These are phyloP conservation scores for Phymastichus coffea DNA, from an alignment of 1,140 invertebrate genomes.

Conservation along the genomic window DNA sequence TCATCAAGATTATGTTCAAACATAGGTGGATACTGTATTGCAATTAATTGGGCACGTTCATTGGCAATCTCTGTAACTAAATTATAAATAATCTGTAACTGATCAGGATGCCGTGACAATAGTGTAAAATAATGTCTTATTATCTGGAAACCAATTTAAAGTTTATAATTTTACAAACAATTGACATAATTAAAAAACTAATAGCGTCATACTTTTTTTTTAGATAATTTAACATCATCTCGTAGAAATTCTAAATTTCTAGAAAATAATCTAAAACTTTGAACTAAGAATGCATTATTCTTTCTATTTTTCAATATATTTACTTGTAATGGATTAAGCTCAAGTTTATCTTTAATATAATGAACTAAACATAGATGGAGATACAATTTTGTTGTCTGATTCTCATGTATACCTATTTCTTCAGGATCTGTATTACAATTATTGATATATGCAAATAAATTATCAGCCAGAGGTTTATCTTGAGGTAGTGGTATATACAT, in stretches of 20 bases:
- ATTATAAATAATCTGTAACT: constrained; percentile 53
- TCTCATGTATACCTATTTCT: constrained; percentile 41
- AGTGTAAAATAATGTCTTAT: constrained; percentile 17
- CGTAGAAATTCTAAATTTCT: constrained; percentile 54
- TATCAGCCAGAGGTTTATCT: constrained; percentile 48
- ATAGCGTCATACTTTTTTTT: constrained; percentile 45
- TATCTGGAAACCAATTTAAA: constrained; percentile 26
- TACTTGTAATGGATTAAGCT: constrained; percentile 45
- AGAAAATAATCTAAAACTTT: constrained; percentile 52
- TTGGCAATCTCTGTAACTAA: constrained; percentile 43
- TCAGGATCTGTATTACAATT: constrained; percentile 42
- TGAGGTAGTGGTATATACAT: constrained; percentile 1
- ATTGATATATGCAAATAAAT: constrained; percentile 46
- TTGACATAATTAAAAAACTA: constrained; percentile 7
- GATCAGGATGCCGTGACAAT: constrained; percentile 48
- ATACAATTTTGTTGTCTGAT: constrained; percentile 39
- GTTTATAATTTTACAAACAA: constrained; percentile 8
- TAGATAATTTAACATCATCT: constrained; percentile 50
- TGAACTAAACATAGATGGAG: constrained; percentile 45
- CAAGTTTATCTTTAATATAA: constrained; percentile 52
- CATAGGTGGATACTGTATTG: constrained; percentile 51
- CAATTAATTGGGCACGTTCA: constrained; percentile 36
- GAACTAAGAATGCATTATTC: constrained; percentile 39
- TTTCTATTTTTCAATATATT: constrained; percentile 51
- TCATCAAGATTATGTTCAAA: constrained; percentile 47